Evolutionary conservation across 2,113 vertebrate species (phyloP).

Genomic region (Planiliza haematocheilus): DNA sequence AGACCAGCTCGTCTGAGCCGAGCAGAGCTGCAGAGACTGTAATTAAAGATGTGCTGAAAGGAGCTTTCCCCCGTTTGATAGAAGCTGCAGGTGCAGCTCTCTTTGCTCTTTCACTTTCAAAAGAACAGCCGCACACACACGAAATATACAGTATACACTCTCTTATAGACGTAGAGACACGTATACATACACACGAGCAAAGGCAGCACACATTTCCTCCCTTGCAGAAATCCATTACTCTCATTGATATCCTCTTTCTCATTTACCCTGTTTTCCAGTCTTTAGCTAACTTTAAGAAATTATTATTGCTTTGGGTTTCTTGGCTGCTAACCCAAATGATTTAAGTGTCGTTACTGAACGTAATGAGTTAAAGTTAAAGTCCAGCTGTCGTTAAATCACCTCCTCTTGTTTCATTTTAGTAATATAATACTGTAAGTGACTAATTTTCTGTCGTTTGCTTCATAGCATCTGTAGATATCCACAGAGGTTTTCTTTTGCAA

Average conservation of each 20-base stretch:
- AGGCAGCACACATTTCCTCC: background rate
- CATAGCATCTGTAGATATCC: too few species aligned
- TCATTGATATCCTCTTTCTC: constrained; percentile 1
- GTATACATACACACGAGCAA: constrained; percentile 2
- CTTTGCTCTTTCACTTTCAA: constrained; percentile 63
- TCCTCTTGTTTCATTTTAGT: constrained; percentile 2
- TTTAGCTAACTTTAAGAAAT: constrained; percentile 10
- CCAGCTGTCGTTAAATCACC: background rate
- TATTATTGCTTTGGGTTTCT: background rate
- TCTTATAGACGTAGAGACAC: constrained; percentile 9
- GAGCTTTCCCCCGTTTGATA: constrained; percentile 72
- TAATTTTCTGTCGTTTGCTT: too few species aligned
- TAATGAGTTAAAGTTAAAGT: background rate
- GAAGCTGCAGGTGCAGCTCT: constrained; percentile 75
- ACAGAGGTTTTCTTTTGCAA: too few species aligned
- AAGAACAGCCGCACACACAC: constrained; percentile 39
- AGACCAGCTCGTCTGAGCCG: constrained; percentile 56
- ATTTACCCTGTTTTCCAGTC: constrained; percentile 6
- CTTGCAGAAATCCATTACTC: constrained; percentile 17
- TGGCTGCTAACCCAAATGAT: background rate
- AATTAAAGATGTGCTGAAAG: constrained; percentile 79
- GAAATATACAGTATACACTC: background rate
- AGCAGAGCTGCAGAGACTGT: constrained; percentile 61
- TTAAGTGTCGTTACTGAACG: background rate
- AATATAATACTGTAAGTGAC: background rate